These are phyloP conservation scores for Caradrina clavipalpis DNA, from an alignment of 2,888 invertebrate species.

Conservation along the genomic window DNA sequence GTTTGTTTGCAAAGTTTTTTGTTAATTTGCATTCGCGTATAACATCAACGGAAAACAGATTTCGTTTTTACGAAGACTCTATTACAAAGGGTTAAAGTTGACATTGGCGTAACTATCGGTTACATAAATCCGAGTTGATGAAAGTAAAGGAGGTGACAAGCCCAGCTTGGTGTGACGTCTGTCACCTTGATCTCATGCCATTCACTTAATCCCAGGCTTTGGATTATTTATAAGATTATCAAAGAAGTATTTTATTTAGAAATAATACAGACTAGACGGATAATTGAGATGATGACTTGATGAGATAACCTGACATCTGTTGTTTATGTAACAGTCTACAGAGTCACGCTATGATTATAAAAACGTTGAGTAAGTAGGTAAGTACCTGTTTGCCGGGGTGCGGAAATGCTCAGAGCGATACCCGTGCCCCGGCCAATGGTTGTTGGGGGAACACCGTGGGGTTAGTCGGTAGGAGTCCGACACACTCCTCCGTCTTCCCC, in stretches of 20 bases:
- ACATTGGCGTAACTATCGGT: constrained; percentile 24
- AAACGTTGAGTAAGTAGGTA: constrained; percentile 21
- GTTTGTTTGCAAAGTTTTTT: constrained; percentile 51
- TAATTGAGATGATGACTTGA: constrained; percentile 23
- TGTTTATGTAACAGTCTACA: constrained; percentile 23
- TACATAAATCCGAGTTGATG: constrained; percentile 52
- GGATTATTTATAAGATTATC: constrained; percentile 34
- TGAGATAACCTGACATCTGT: constrained; percentile 33
- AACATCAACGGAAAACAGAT: neutral
- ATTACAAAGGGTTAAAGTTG: constrained; percentile 30
- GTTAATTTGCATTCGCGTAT: constrained; percentile 27
- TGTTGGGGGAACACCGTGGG: too few species aligned
- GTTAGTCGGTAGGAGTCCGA: too few species aligned
- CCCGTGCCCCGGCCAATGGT: too few species aligned
- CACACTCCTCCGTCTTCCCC: too few species aligned
- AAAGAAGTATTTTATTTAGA: constrained; percentile 27
- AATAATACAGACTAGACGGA: constrained; percentile 6
- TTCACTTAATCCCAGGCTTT: constrained; percentile 57
- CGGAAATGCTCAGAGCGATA: too few species aligned
- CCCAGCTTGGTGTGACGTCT: constrained; percentile 61
- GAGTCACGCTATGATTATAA: constrained; percentile 9
- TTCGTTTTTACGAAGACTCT: constrained; percentile 19
- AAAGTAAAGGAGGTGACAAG: constrained; percentile 62
- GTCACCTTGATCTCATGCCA: constrained; percentile 63
- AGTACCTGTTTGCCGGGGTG: too few species aligned